Conservation (phyloP, 2,888 invertebrate genomes). For the Gymnosoma rotundatum region DNA sequence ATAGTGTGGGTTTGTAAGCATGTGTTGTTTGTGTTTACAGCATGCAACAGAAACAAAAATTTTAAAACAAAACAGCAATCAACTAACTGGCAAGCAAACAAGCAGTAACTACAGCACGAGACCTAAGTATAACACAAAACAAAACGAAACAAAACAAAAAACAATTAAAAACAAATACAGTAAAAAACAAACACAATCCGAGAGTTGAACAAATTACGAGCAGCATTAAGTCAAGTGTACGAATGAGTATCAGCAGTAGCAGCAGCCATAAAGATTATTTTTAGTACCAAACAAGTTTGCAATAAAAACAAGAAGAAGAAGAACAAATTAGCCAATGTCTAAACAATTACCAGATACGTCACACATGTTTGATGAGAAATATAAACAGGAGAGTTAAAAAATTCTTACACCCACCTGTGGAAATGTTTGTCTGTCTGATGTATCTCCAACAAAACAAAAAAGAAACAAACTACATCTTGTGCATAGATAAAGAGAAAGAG, state of each 20-base stretch:
- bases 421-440: too few species aligned
- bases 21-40: constrained; percentile 46
- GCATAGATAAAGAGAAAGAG: neutral
- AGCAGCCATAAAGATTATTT: neutral
- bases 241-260: constrained; percentile 8
- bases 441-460: neutral
- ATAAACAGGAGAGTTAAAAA: neutral
- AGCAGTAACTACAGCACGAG: constrained; percentile 64
- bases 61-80: neutral
- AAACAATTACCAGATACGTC: constrained; percentile 15
- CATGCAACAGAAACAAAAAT: constrained; percentile 46
- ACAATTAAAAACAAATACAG: constrained; percentile 10
- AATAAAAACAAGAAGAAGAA: neutral
- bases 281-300: constrained; percentile 26
- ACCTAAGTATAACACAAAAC: constrained; percentile 29
- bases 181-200: constrained; percentile 11
- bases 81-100: constrained; percentile 8
- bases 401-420: too few species aligned
- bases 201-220: constrained; percentile 45
- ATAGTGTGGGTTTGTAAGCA: constrained; percentile 4
- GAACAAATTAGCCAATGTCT: constrained; percentile 6
- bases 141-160: constrained; percentile 29
- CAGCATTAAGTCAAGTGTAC: constrained; percentile 11
- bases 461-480: neutral
- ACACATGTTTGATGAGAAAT: constrained; percentile 55